Base-by-base conservation (phyloP, 2,888 invertebrate genomes). In the Myathropa florea region DNA sequence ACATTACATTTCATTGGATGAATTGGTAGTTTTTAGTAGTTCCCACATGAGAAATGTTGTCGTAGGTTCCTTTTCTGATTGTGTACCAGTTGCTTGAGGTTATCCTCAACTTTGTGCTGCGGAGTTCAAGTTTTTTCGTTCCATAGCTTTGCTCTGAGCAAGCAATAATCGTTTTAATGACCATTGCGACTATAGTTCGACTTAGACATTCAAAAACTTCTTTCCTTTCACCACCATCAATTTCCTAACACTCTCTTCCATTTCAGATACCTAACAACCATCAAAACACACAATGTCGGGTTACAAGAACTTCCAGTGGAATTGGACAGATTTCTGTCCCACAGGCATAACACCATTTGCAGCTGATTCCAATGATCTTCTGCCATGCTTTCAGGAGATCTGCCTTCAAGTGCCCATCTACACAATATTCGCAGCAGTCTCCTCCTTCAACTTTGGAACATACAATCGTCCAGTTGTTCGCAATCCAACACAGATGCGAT, bases 311-410 rank as follows among this genome's bases (percentile, higher is more conserved):
- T 89, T 90, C 14, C 76, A 87, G 9, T 96, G 96, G 96, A 94
- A 95, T 90, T 97, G 96, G 96, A 94, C 95, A 84, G 94, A 95
- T 83, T 94, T 97, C 90, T 97, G 97, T 70, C 94, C 95, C n/a
- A 94, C 94, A 28, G 96, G 96, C 30, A 93, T 97, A 70, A 93
- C 93, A 83, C 94, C 96, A 26, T 96, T 97, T 94, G 94, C 96
- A 90, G 93, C 94, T 10, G 92, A 94, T 18, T 94, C 94, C 39
- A 95, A 96, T 90, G 97, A 97, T 93, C 94, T 98, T 89, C 95
- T 97, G 76, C 93, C 95, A 79, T 98, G 98, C 92, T 98, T 98
- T 91, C 97, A 97, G 92, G 95, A 96, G 92, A 92, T 97, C 68
- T 95, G 95, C 90, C 93, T 98, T 39, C 95, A 96, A 92, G 94